Evolutionary conservation across 2,888 invertebrate species (phyloP).

Genomic region (Phragmatobia fuliginosa): DNA sequence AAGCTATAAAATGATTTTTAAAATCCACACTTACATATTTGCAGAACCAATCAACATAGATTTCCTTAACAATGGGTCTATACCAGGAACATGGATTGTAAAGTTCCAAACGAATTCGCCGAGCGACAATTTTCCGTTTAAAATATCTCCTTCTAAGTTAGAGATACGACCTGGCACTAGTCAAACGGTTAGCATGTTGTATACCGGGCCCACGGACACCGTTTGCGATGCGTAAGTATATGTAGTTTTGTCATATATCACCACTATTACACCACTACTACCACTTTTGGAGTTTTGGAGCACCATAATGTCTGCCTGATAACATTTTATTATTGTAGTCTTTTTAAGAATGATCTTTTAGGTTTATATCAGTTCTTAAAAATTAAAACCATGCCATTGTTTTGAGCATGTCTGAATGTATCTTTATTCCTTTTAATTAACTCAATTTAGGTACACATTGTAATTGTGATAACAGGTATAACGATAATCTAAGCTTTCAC

Average conservation of each 20-base stretch:
- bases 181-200: constrained; percentile 59
- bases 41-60: constrained; percentile 66
- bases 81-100: constrained; percentile 70
- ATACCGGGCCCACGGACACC: constrained; percentile 65
- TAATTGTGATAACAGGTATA: too few relatives aligned
- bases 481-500: too few relatives aligned
- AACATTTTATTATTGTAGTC: neutral
- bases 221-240: constrained; percentile 66
- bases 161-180: constrained; percentile 65
- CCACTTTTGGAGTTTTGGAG: too few relatives aligned
- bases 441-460: too few relatives aligned
- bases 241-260: constrained; percentile 4
- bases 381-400: too few relatives aligned
- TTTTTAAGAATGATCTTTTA: too few relatives aligned
- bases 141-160: constrained; percentile 63
- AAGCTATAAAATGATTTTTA: neutral
- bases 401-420: too few relatives aligned
- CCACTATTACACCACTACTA: too few relatives aligned
- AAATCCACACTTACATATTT: too few relatives aligned
- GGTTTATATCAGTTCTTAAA: too few relatives aligned
- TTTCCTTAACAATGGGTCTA: constrained; percentile 67
- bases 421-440: too few relatives aligned
- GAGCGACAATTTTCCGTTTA: constrained; percentile 62
- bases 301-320: neutral
- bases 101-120: constrained; percentile 55